Percentiles rank a stretch among this genome's conserved stretches.
These are phyloP conservation scores for Ylistrum balloti DNA, from an alignment of 1,140 invertebrate species.

Conservation along the genomic window DNA sequence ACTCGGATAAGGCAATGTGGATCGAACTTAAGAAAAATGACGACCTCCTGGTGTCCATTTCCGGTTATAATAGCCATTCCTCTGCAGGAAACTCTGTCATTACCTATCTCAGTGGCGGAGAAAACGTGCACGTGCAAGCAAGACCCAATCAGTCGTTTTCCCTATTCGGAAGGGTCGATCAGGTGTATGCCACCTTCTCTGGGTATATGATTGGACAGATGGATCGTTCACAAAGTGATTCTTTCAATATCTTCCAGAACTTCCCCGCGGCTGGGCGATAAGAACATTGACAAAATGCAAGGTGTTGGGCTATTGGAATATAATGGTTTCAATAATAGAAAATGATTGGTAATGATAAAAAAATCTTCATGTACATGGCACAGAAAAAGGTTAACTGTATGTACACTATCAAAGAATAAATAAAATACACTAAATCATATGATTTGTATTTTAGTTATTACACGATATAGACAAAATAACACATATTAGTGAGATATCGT, in stretches of 20 bases:
- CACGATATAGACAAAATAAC: no score
- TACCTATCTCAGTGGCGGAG: constrained; percentile 47
- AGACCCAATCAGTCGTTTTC: constrained; percentile 58
- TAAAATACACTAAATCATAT: no score
- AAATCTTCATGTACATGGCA: no score
- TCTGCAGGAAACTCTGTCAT: constrained; percentile 59
- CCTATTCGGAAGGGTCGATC: constrained; percentile 56
- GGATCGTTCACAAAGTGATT: constrained; percentile 15
- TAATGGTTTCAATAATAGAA: no score
- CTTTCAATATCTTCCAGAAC: neutral
- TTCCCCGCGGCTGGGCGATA: neutral
- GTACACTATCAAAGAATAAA: neutral
- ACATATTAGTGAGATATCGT: no score
- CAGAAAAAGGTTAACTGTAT: neutral
- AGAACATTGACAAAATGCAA: neutral
- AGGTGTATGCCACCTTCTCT: constrained; percentile 62
- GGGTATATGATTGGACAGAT: constrained; percentile 49
- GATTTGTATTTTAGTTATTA: no score
- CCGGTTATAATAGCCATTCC: constrained; percentile 56
- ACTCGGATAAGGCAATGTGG: constrained; percentile 61
- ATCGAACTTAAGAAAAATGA: constrained; percentile 57
- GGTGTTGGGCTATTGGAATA: no score
- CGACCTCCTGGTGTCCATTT: constrained; percentile 56
- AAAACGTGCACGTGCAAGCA: constrained; percentile 54
- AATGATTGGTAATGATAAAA: neutral